Evolutionary conservation across 2,113 vertebrate species (phyloP), one percentile per base, ranked within the genome.

Genomic region (Illadopsis cleaveri): DNA sequence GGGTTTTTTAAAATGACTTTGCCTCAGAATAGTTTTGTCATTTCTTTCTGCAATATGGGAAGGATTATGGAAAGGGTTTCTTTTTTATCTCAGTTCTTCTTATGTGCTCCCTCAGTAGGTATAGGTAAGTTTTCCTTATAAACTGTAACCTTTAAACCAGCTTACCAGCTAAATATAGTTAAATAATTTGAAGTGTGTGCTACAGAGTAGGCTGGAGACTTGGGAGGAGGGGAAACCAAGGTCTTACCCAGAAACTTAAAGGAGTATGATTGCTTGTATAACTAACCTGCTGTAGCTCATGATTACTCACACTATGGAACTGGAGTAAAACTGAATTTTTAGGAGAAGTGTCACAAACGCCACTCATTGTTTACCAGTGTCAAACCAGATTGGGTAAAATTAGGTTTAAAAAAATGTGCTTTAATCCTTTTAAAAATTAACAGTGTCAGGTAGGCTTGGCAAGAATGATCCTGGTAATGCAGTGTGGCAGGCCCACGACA

Each of bases 291-390:
- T 14, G n/a, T 58, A 94, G 64, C 35, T 86, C 33, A 61, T 66
- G 42, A 54, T 82, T 90, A 86, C 17, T 73, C 44, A 76, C 45
- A 15, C n/a, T 48, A 17, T 78, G 47, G 27, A 86, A 61, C 35
- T 94, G 54, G 40, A 83, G 24, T 48, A 78, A 44, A 95, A 85
- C 40, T 76, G 83, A 90, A 62, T 90, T 96, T 96, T 79, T 89
- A 65, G 56, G 86, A 86, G 42, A 96, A 73, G 61, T 56, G 50
- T 70, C 65, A 78, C 2, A 6, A 80, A 68, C 37, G 37, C 20
- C 68, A 60, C 81, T 42, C 24, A 19, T 53, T 37, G 31, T 72
- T 93, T 70, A 58, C 94, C 76, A 58, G 21, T 83, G 50, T 92
- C 54, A 83, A 25, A 90, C 50, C 65, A 76, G 64, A 73, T 60